Conservation (phyloP, 2,113 vertebrate genomes). For the Rousettus leschenaultii region DNA sequence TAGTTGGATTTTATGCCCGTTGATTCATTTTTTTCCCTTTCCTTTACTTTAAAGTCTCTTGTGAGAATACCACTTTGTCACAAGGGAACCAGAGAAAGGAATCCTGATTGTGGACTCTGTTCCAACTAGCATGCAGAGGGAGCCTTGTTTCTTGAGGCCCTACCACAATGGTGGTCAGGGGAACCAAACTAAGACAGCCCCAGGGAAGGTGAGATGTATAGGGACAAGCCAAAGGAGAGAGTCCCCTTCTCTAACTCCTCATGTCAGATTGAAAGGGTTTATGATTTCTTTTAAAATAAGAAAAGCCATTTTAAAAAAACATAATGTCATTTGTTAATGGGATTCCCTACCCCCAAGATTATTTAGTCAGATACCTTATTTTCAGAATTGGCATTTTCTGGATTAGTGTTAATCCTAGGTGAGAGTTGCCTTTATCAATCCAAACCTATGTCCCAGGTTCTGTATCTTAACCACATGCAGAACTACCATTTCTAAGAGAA, state of each 20-base stretch:
- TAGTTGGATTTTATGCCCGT: neutral
- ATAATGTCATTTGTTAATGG: neutral
- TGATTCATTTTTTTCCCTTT: constrained; percentile 18
- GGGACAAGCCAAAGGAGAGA: neutral
- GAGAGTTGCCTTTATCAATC: neutral
- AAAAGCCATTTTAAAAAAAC: neutral
- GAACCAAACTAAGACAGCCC: neutral
- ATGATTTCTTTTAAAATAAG: neutral
- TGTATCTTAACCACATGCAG: neutral
- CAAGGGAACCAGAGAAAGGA: neutral
- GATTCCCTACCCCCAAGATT: neutral
- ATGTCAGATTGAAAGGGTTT: neutral
- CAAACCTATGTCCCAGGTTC: neutral
- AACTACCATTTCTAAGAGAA: neutral
- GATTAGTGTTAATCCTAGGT: neutral
- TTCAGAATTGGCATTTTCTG: constrained; percentile 16
- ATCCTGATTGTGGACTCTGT: neutral
- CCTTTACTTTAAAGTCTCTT: constrained; percentile 11
- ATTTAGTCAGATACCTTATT: neutral
- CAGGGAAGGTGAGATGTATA: neutral
- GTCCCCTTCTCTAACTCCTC: neutral
- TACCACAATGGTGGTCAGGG: neutral
- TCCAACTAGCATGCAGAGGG: neutral
- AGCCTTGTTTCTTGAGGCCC: neutral
- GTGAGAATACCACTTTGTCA: neutral